Conservation (phyloP, 2,888 invertebrate genomes). For the Oxyteleia sp. region DNA sequence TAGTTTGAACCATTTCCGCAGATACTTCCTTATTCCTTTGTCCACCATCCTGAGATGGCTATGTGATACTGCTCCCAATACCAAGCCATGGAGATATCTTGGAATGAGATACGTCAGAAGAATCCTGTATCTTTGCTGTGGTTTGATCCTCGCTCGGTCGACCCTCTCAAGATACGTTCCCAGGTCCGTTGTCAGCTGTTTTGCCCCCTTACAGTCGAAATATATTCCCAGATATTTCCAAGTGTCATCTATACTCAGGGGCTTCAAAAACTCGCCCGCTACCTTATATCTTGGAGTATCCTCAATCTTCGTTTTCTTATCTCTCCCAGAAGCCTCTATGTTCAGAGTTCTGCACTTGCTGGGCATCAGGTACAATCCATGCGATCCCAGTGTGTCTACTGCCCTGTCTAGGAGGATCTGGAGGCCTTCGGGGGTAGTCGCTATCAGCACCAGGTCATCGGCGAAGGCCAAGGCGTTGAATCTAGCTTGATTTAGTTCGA, state of each 20-base stretch:
- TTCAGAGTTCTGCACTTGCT: slow-evolving; percentile 80
- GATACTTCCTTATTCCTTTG: slow-evolving; percentile 76
- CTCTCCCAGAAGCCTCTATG: slow-evolving; percentile 72
- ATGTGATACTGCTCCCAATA: slow-evolving; percentile 77
- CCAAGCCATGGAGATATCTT: slow-evolving; percentile 69
- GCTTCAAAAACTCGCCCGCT: background rate
- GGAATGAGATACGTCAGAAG: no score
- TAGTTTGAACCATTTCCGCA: slow-evolving; percentile 79
- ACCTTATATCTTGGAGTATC: slow-evolving; percentile 10
- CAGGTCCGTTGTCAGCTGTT: background rate
- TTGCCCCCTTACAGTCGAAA: slow-evolving; percentile 7
- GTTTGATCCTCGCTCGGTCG: background rate
- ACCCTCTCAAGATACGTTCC: background rate
- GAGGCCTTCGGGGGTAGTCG: slow-evolving; percentile 80
- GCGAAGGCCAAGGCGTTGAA: slow-evolving; percentile 76
- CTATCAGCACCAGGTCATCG: slow-evolving; percentile 83
- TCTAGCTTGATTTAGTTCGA: background rate
- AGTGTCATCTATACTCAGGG: background rate
- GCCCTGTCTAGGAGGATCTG: slow-evolving; percentile 64
- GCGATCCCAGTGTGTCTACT: background rate
- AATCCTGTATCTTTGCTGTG: no score
- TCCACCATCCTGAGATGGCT: slow-evolving; percentile 79
- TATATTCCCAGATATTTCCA: slow-evolving; percentile 32
- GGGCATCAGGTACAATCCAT: slow-evolving; percentile 48
- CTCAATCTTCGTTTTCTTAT: slow-evolving; percentile 58